These are phyloP conservation scores for Aspidapion aeneum DNA, from an alignment of 2,888 invertebrate genomes.

Conservation along the genomic window DNA sequence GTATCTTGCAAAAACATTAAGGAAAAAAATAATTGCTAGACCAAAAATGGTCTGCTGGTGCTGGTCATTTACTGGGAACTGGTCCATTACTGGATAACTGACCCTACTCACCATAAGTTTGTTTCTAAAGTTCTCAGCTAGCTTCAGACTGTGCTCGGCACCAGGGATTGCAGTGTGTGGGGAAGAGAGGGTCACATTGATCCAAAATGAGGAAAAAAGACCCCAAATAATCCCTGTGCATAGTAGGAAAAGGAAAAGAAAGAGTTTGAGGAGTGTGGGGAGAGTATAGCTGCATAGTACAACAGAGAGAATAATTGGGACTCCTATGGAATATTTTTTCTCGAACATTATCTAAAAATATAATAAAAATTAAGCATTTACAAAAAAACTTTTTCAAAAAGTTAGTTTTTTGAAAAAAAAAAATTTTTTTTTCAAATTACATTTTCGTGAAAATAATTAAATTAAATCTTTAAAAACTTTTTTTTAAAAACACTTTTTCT, in stretches of 20 bases:
- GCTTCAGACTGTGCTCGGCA: constrained; percentile 58
- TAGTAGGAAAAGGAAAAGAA: constrained; percentile 24
- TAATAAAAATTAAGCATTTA: constrained; percentile 5
- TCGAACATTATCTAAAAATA: constrained; percentile 29
- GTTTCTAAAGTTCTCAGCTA: constrained; percentile 58
- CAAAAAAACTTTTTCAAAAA: not conserved
- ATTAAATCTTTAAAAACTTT: too few relatives aligned
- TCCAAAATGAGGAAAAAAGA: constrained; percentile 53
- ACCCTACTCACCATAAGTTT: constrained; percentile 57
- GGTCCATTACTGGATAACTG: too few relatives aligned
- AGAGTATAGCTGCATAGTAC: constrained; percentile 15
- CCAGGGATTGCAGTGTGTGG: constrained; percentile 61
- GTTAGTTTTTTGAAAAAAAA: too few relatives aligned
- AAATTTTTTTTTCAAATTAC: too few relatives aligned
- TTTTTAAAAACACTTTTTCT: too few relatives aligned
- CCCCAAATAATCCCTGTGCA: constrained; percentile 37
- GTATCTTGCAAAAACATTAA: too few relatives aligned
- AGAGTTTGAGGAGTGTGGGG: constrained; percentile 11
- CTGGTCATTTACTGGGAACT: too few relatives aligned
- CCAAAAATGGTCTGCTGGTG: too few relatives aligned
- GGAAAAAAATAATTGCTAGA: too few relatives aligned
- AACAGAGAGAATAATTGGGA: constrained; percentile 19
- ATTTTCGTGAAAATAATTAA: too few relatives aligned
- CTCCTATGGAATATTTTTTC: constrained; percentile 22
- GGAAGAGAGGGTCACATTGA: constrained; percentile 62